Evolutionary conservation across 2,113 vertebrate species (phyloP).

Genomic region (Choloepus hoffmanni): DNA sequence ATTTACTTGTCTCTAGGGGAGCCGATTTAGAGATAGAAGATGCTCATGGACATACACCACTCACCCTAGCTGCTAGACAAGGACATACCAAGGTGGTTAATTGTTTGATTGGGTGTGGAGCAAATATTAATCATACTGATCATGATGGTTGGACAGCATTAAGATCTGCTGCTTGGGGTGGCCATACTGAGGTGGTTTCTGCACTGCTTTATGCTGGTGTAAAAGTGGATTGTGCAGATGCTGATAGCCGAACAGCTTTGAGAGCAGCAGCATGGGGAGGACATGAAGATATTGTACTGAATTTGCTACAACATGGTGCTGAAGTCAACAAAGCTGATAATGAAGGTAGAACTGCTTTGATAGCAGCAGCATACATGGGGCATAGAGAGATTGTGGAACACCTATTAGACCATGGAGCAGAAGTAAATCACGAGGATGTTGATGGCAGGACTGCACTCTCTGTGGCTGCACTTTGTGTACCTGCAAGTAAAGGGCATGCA

Average conservation of each 20-base stretch:
- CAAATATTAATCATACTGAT: slow-evolving; percentile 97
- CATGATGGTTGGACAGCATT: slow-evolving; percentile 98
- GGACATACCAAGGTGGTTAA: slow-evolving; percentile 99
- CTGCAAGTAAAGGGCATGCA: slow-evolving; percentile 97
- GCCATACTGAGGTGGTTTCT: slow-evolving; percentile 97
- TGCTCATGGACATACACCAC: slow-evolving; percentile 94
- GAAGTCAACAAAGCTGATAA: slow-evolving; percentile 98
- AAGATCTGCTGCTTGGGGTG: slow-evolving; percentile 97
- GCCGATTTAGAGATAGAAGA: slow-evolving; percentile 96
- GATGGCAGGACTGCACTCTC: slow-evolving; percentile 97
- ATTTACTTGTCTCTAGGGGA: slow-evolving; percentile 94
- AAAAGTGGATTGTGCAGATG: slow-evolving; percentile 97
- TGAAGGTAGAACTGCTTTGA: slow-evolving; percentile 96
- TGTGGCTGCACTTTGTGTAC: slow-evolving; percentile 96
- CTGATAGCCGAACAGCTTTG: slow-evolving; percentile 95
- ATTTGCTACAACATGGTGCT: slow-evolving; percentile 96
- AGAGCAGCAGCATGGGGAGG: slow-evolving; percentile 98
- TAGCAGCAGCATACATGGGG: slow-evolving; percentile 98
- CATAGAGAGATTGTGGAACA: slow-evolving; percentile 98
- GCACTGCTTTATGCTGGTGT: slow-evolving; percentile 97
- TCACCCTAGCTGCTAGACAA: slow-evolving; percentile 96
- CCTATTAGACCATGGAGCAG: slow-evolving; percentile 95
- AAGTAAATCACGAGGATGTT: slow-evolving; percentile 97
- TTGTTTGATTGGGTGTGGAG: slow-evolving; percentile 95
- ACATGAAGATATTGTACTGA: slow-evolving; percentile 97